phyloP scores from a whole-genome alignment of 2,888 invertebrate species.

The Gerris lacustris region DNA sequence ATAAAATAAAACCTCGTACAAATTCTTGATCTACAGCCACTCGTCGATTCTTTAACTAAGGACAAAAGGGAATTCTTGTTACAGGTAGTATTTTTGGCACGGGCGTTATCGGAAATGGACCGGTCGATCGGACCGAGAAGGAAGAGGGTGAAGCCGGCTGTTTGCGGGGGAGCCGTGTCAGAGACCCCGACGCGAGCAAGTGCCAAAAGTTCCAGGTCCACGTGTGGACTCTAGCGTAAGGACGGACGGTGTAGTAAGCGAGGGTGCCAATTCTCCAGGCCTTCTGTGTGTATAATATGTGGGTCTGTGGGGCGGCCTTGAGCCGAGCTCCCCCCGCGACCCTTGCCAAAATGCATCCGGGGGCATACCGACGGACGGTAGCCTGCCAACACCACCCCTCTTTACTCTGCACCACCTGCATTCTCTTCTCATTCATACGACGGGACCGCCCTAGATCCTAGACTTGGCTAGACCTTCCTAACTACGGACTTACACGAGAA shows the following conservation, averaged over 20 bases:
- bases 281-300: background rate
- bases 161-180: background rate
- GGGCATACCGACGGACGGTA: background rate
- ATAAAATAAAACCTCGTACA: too few relatives aligned
- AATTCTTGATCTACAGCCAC: too few relatives aligned
- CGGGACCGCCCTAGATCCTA: background rate
- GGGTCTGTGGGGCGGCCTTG: conserved; percentile 3
- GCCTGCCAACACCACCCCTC: background rate
- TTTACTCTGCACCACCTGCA: background rate
- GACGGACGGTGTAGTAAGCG: background rate
- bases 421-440: background rate
- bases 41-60: too few relatives aligned
- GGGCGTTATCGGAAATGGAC: too few relatives aligned
- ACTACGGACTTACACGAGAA: too few relatives aligned
- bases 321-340: background rate
- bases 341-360: conserved; percentile 5
- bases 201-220: conserved; percentile 3
- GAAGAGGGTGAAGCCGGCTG: too few relatives aligned
- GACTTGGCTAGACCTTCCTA: too few relatives aligned
- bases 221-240: background rate
- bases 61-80: too few relatives aligned
- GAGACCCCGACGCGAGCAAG: background rate
- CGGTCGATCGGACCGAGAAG: too few relatives aligned
- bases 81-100: too few relatives aligned
- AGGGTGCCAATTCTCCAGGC: background rate